phyloP scores from a whole-genome alignment of 2,797 vertebrate genomes.

The Jordanella pulchra region DNA sequence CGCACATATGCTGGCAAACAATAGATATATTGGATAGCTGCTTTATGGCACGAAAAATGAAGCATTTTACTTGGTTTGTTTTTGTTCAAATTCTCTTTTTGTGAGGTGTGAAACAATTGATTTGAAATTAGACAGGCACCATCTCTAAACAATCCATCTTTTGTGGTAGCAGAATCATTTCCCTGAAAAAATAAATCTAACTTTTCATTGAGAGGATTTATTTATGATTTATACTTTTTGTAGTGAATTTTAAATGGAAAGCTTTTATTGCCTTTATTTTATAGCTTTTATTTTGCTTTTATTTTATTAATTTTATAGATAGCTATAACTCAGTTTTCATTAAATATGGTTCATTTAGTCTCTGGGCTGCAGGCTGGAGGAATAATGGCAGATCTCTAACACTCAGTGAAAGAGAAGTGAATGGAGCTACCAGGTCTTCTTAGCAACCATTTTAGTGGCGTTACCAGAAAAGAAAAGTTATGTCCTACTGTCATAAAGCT shows the following conservation, averaged over 20 bases:
- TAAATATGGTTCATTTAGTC: not conserved
- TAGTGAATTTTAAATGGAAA: not conserved
- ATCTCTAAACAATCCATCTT: not conserved
- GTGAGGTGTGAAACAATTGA: no score
- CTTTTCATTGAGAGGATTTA: no score
- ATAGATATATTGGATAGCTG: not conserved
- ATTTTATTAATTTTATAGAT: no score
- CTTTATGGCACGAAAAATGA: not conserved
- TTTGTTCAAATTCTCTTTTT: no score
- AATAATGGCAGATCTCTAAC: not conserved
- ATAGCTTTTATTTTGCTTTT: no score
- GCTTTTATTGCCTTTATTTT: no score
- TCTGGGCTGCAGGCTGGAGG: not conserved
- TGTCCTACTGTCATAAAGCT: not conserved
- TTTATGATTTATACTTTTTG: not conserved
- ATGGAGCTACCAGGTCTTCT: not conserved
- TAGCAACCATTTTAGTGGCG: not conserved
- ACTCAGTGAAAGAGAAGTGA: not conserved
- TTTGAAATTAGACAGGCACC: not conserved
- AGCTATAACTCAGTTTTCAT: not conserved
- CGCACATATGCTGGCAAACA: constrained; percentile 20
- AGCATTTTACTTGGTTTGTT: not conserved
- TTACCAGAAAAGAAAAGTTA: not conserved
- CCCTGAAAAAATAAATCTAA: not conserved
- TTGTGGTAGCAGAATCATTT: not conserved